Evolutionary conservation across 2,888 invertebrate species (phyloP).

Genomic region (Loripinus fragilis): DNA sequence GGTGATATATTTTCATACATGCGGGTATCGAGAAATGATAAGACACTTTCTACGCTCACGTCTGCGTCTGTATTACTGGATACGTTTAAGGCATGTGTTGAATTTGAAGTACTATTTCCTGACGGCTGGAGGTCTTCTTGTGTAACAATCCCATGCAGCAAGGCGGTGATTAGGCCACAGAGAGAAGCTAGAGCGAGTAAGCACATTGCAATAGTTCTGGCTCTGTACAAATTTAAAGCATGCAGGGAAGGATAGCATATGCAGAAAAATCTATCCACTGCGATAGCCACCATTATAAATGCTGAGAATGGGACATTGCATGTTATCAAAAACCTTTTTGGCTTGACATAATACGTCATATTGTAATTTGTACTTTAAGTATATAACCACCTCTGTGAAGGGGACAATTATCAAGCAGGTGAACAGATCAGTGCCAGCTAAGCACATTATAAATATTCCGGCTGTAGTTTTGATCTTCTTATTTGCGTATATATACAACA

Average conservation of each 20-base stretch:
- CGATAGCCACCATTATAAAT: constrained; percentile 79
- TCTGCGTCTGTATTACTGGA: not conserved
- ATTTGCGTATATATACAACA: constrained; percentile 78
- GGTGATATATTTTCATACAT: not conserved
- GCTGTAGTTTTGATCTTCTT: constrained; percentile 76
- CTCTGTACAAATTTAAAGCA: constrained; percentile 68
- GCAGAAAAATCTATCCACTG: constrained; percentile 77
- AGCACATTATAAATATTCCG: constrained; percentile 76
- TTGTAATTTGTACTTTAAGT: constrained; percentile 62
- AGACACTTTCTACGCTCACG: not conserved
- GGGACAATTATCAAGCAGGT: constrained; percentile 76
- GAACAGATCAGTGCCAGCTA: constrained; percentile 76
- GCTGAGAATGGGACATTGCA: constrained; percentile 79
- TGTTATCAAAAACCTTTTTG: constrained; percentile 79
- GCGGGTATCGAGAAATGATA: not conserved
- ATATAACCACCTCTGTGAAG: constrained; percentile 74
- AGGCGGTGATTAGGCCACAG: constrained; percentile 69
- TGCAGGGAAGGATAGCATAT: constrained; percentile 79
- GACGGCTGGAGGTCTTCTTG: not conserved
- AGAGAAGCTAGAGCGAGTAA: constrained; percentile 60
- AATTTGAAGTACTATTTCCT: not conserved
- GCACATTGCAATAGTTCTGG: constrained; percentile 62
- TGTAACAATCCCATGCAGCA: constrained; percentile 66
- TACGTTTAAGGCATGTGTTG: not conserved
- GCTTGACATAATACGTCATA: constrained; percentile 75